A percentile compares a stretch with the other conserved stretches of the same genome.
These are phyloP conservation scores for Magallana angulata DNA, from an alignment of 1,140 invertebrate genomes.

Conservation along the genomic window DNA sequence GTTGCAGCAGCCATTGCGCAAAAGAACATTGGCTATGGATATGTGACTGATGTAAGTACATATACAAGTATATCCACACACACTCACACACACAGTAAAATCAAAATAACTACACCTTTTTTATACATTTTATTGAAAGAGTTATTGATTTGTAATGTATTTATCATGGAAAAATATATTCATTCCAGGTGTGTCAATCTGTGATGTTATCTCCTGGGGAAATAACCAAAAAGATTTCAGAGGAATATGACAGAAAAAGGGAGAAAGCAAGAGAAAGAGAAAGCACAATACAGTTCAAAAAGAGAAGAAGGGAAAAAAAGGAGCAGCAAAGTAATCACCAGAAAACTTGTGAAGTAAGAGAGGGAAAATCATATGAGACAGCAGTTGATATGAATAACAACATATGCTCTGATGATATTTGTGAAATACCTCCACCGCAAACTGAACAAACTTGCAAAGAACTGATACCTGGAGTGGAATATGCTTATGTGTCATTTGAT, in stretches of 20 bases:
- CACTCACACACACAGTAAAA: too few species aligned
- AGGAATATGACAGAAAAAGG: too few species aligned
- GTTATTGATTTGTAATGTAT: neutral
- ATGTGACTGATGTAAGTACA: too few species aligned
- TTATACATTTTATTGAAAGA: neutral
- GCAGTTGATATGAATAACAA: neutral
- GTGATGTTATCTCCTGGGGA: neutral
- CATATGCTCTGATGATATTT: neutral
- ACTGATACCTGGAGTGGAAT: neutral
- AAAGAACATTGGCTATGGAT: too few species aligned
- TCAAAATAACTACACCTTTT: too few species aligned
- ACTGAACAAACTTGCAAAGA: neutral
- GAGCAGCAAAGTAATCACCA: constrained; percentile 9
- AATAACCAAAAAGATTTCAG: neutral
- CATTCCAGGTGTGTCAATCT: neutral
- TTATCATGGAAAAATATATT: neutral
- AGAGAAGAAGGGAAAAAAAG: constrained; percentile 9
- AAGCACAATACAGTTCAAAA: neutral
- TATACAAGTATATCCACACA: too few species aligned
- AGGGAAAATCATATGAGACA: neutral
- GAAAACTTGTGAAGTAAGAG: neutral
- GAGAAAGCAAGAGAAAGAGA: neutral
- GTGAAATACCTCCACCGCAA: neutral
- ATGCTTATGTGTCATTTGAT: neutral
- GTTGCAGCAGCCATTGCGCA: too few species aligned